These are phyloP conservation scores for Pantelozetes paolii DNA, from an alignment of 2,888 invertebrate species.

Conservation along the genomic window DNA sequence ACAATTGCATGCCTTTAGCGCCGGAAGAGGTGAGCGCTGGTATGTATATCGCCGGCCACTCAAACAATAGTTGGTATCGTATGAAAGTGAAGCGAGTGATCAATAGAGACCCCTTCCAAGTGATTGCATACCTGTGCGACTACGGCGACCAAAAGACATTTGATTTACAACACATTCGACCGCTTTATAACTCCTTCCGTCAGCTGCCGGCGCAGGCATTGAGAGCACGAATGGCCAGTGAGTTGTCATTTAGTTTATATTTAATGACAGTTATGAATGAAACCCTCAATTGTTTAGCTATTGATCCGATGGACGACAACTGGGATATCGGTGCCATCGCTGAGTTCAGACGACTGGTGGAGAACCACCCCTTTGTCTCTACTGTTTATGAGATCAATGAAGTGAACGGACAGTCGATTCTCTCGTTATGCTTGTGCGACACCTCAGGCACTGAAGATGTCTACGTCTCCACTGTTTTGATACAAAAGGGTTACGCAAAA, in stretches of 20 bases:
- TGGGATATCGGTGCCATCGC: slow-evolving; percentile 22
- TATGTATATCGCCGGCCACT: not conserved
- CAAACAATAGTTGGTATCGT: not conserved
- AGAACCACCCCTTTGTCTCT: slow-evolving; percentile 23
- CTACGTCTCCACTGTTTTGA: not conserved
- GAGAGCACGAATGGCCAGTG: slow-evolving; percentile 8
- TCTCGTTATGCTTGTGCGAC: slow-evolving; percentile 28
- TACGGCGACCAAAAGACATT: slow-evolving; percentile 15
- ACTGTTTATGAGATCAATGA: slow-evolving; percentile 7
- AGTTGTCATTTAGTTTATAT: not conserved
- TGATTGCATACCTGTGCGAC: slow-evolving; percentile 24
- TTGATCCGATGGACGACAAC: not conserved
- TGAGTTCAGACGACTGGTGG: slow-evolving; percentile 26
- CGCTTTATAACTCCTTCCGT: not conserved
- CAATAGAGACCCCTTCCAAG: not conserved
- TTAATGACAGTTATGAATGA: not conserved
- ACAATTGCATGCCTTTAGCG: slow-evolving; percentile 1
- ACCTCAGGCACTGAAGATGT: not conserved
- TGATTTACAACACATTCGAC: slow-evolving; percentile 21
- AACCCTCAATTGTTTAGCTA: not conserved
- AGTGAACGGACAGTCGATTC: not conserved
- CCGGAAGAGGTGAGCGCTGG: not conserved
- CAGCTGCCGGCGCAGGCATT: slow-evolving; percentile 20
- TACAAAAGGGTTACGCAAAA: slow-evolving; percentile 23
- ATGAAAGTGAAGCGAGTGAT: not conserved